Conservation (phyloP, 2,797 vertebrate genomes). For the Toxotes lorentzi region DNA sequence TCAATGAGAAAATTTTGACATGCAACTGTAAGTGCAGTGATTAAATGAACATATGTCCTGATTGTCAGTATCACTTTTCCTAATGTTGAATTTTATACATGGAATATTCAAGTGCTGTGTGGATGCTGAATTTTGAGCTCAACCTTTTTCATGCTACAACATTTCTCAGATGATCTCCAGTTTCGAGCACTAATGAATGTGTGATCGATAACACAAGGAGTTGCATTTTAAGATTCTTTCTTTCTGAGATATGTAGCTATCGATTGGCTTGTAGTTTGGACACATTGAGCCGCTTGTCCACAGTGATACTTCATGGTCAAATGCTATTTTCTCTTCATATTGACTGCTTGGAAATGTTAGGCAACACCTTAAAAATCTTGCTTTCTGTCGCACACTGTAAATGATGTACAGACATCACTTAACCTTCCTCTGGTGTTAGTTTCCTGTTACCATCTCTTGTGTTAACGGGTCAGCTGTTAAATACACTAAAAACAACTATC, state of each 20-base stretch:
- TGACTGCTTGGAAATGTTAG: not conserved
- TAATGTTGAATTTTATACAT: not conserved
- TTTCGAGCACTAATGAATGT: slow-evolving; percentile 5
- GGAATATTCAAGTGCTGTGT: not conserved
- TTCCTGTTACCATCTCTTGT: too few relatives aligned
- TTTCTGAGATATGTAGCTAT: slow-evolving; percentile 14
- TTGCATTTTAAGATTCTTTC: slow-evolving; percentile 6
- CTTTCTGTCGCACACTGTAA: not conserved
- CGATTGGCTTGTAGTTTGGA: slow-evolving; percentile 26
- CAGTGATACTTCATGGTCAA: not conserved
- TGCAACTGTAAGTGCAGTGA: not conserved
- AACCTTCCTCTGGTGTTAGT: too few relatives aligned
- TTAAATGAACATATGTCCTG: not conserved
- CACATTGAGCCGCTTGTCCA: slow-evolving; percentile 15
- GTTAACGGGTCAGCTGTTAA: too few relatives aligned
- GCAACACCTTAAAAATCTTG: not conserved
- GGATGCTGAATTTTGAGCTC: not conserved
- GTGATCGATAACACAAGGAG: slow-evolving; percentile 8
- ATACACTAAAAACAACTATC: too few relatives aligned
- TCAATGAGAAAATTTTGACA: slow-evolving; percentile 2
- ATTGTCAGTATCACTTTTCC: not conserved
- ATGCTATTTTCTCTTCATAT: slow-evolving; percentile 6
- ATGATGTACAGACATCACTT: too few relatives aligned
- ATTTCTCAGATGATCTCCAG: not conserved
- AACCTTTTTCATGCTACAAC: not conserved